A percentile compares a stretch with the other conserved stretches of the same genome.
Evolutionary conservation across 2,888 invertebrate genomes (phyloP).

Genomic region (Abrostola tripartita): DNA sequence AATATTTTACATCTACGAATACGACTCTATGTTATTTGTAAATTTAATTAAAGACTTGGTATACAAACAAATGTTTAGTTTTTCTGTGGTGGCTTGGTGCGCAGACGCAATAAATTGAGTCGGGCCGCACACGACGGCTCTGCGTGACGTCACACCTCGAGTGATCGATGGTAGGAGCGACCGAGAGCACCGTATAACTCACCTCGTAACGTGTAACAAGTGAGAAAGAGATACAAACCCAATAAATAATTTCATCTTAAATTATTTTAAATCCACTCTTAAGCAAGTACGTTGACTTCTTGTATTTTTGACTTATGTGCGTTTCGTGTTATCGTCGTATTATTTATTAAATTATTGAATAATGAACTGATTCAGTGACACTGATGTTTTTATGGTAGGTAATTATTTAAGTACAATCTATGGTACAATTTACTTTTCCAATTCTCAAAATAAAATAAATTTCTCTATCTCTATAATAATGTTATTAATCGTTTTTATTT

Average conservation of each 20-base stretch:
- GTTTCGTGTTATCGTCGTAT: constrained; percentile 71
- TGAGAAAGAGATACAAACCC: constrained; percentile 70
- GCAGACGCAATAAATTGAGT: constrained; percentile 86
- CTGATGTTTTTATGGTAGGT: constrained; percentile 49
- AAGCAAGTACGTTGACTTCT: constrained; percentile 86
- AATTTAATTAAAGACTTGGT: constrained; percentile 61
- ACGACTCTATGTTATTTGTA: constrained; percentile 33
- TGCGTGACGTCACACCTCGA: constrained; percentile 87
- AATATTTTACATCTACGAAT: constrained; percentile 15
- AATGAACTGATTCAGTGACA: constrained; percentile 62
- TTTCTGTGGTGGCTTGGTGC: constrained; percentile 79
- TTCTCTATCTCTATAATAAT: no score
- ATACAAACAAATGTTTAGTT: constrained; percentile 68
- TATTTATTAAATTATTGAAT: constrained; percentile 71
- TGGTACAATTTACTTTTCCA: constrained; percentile 4
- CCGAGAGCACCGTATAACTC: constrained; percentile 70
- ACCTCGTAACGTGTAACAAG: constrained; percentile 59
- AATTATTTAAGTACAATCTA: constrained; percentile 15
- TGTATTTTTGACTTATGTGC: constrained; percentile 82
- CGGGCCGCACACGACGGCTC: constrained; percentile 88
- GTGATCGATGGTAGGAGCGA: constrained; percentile 85
- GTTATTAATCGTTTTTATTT: no score
- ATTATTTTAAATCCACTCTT: constrained; percentile 85
- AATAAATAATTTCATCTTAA: constrained; percentile 84
- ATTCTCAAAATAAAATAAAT: not conserved